phyloP scores from a whole-genome alignment of 1,140 invertebrate genomes.

The Onthophagus taurus region DNA sequence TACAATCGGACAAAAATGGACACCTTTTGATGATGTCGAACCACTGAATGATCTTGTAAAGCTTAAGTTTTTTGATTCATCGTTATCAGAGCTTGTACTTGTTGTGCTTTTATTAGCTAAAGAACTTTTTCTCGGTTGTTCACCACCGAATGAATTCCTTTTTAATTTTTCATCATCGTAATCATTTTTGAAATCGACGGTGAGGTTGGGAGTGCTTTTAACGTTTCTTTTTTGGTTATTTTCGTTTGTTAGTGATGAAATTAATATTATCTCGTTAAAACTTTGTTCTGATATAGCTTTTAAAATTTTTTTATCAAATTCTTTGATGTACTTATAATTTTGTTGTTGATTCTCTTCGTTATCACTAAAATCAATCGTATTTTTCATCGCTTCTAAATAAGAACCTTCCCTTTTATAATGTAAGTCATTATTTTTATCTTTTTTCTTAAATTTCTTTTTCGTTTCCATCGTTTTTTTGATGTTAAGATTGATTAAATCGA shows the following conservation, averaged over 20 bases:
- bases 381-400: conserved; percentile 33
- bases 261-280: conserved; percentile 25
- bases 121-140: conserved; percentile 38
- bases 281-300: conserved; percentile 36
- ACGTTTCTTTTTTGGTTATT: conserved; percentile 41
- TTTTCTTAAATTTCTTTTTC: conserved; percentile 4
- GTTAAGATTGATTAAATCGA: conserved; percentile 42
- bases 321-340: conserved; percentile 26
- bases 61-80: conserved; percentile 41
- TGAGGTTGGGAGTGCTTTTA: conserved; percentile 54
- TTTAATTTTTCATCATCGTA: conserved; percentile 42
- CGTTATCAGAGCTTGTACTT: conserved; percentile 28
- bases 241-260: no score
- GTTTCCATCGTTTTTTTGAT: not conserved
- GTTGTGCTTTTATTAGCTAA: conserved; percentile 29
- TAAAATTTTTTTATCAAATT: conserved; percentile 29
- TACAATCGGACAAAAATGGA: conserved; percentile 61
- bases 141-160: conserved; percentile 45
- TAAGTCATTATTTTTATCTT: conserved; percentile 9
- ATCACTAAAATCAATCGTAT: conserved; percentile 32
- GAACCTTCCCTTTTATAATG: conserved; percentile 32
- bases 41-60: conserved; percentile 40
- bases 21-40: conserved; percentile 42
- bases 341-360: conserved; percentile 28
- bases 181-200: conserved; percentile 17